A percentile compares a stretch with the other conserved stretches of the same genome.
These are phyloP conservation scores for Nycticryphes semicollaris DNA, from an alignment of 2,113 vertebrate genomes.

Conservation along the genomic window DNA sequence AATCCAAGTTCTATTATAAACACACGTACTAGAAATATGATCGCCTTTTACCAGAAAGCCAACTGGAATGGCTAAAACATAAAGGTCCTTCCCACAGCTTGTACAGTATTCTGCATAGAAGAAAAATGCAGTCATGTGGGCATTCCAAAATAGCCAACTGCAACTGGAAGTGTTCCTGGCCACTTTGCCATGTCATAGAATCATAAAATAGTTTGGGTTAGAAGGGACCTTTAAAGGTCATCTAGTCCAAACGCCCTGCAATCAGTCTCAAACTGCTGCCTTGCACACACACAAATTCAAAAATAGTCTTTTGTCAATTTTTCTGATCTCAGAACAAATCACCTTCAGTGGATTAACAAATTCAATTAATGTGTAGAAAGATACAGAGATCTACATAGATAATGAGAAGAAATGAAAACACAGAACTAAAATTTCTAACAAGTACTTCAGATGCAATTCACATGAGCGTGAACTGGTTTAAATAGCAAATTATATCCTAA, in stretches of 20 bases:
- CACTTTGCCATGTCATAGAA: not conserved
- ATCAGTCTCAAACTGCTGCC: not conserved
- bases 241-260: not conserved
- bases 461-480: not conserved
- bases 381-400: not conserved
- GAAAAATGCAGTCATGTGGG: not conserved
- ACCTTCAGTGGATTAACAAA: not conserved
- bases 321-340: not conserved
- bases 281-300: not conserved
- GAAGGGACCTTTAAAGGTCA: not conserved
- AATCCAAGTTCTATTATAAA: not conserved
- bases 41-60: not conserved
- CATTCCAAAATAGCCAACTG: not conserved
- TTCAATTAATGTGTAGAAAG: not conserved
- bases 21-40: not conserved
- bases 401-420: not conserved
- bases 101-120: not conserved
- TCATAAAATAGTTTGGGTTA: not conserved
- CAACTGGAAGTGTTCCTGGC: not conserved
- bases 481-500: not conserved
- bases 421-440: not conserved
- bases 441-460: not conserved
- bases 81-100: not conserved
- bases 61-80: not conserved
- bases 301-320: not conserved